Evolutionary conservation across 2,113 vertebrate species (phyloP), one percentile per base, ranked within the genome.

Genomic region (Salvelinus fontinalis): DNA sequence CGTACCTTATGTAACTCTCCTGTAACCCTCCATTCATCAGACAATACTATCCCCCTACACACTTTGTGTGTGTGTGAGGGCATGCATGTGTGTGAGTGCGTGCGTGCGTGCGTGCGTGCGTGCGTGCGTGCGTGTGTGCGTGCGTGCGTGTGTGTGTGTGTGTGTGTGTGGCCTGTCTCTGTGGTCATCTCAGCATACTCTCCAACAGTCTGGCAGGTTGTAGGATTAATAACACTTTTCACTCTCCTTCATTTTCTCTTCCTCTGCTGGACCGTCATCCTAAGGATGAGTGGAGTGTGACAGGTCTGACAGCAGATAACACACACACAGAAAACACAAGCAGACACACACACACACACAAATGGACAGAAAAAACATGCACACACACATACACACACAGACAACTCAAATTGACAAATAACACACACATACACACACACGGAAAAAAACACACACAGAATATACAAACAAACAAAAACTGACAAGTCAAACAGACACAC

Each of bases 211-310:
- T 73, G 79, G 79, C 87, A 89, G 26, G 44, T 1, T 71, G 49
- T 34, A 2, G 89, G 91, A 93, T 86, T 88, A 91, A 92, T 89
- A 81, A 3, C 85, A 90, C 78, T 85, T 90, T 83, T 88, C 89
- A 85, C 75, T 49, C 70, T 75, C 29, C 49, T 73, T 60, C 70
- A 65, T 70, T 71, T 75, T 74, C 67, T 62, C 31, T 44, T 57
- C 75, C 71, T 73, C n/a, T 0, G 62, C 64, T 74, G 51, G 64
- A 24, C 73, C 22, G 29, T 31, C 57, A 70, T 81, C 78, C 74
- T 73, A 26, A 79, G 75, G 80, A 83, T 83, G 76, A 85, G 68
- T 67, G 65, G 73, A 82, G 70, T 74, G 75, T 78, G 75, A 83
- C 83, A 81, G 81, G 65, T 71, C 70, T 75, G 62, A 75, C 68